phyloP scores from a whole-genome alignment of 2,797 vertebrate genomes.

The Siniperca obscura region DNA sequence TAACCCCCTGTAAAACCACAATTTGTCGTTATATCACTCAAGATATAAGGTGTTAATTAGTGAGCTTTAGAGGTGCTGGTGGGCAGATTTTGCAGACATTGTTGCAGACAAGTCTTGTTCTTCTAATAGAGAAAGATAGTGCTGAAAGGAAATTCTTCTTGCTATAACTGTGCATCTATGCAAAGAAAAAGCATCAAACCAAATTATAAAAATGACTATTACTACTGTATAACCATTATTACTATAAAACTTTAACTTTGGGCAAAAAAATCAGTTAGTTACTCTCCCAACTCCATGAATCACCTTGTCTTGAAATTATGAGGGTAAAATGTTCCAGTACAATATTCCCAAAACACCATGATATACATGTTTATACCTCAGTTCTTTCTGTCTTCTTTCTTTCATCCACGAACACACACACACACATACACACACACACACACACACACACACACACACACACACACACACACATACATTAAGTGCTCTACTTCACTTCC shows the following conservation, averaged over 20 bases:
- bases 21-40: background rate
- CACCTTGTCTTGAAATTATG: background rate
- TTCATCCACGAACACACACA: background rate
- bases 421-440: constrained; percentile 23
- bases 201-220: background rate
- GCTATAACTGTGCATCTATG: background rate
- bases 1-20: background rate
- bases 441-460: constrained; percentile 26
- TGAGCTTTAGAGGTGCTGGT: background rate
- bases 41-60: background rate
- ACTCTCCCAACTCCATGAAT: background rate
- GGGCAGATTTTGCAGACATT: background rate
- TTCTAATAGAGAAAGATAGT: background rate
- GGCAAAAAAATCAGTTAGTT: background rate
- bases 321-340: background rate
- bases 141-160: background rate
- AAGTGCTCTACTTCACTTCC: constrained; percentile 78
- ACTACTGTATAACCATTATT: too few relatives aligned
- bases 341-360: background rate
- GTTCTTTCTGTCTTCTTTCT: constrained; percentile 8
- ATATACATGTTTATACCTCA: constrained; percentile 5
- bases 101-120: background rate
- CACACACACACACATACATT: constrained; percentile 26
- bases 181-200: background rate
- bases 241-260: background rate